These are phyloP conservation scores for Neoascia interrupta DNA, from an alignment of 2,888 invertebrate species.

Conservation along the genomic window DNA sequence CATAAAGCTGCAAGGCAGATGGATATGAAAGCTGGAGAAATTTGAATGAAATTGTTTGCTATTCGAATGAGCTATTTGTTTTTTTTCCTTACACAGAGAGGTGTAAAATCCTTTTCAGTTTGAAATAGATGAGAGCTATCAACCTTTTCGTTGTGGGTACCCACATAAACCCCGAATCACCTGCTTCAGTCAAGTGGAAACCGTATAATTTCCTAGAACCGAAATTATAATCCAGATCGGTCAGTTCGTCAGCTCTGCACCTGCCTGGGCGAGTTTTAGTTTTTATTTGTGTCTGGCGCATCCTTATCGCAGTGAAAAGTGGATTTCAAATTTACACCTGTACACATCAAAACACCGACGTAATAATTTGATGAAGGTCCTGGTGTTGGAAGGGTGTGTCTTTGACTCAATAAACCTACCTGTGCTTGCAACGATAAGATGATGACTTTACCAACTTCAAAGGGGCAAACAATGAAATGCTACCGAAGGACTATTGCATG, in stretches of 20 bases:
- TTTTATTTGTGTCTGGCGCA: slow-evolving; percentile 8
- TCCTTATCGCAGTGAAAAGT: slow-evolving; percentile 39
- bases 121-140: too few relatives aligned
- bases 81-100: slow-evolving; percentile 24
- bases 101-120: slow-evolving; percentile 39
- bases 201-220: slow-evolving; percentile 60
- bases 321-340: slow-evolving; percentile 60
- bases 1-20: slow-evolving; percentile 26
- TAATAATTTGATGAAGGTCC: slow-evolving; percentile 54
- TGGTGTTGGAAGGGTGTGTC: neutral
- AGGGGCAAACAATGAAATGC: too few relatives aligned
- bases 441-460: too few relatives aligned
- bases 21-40: neutral
- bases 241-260: slow-evolving; percentile 39
- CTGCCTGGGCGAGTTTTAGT: slow-evolving; percentile 18
- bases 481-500: too few relatives aligned
- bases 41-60: neutral
- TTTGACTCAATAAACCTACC: neutral
- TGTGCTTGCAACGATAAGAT: too few relatives aligned
- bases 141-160: neutral
- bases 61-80: slow-evolving; percentile 29
- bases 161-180: slow-evolving; percentile 21
- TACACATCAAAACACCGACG: slow-evolving; percentile 44
- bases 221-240: slow-evolving; percentile 49
- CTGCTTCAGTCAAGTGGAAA: slow-evolving; percentile 39